Evolutionary conservation across 2,888 invertebrate genomes (phyloP), one percentile per base, ranked within the genome.

Genomic region (Cheiracanthium punctorium): DNA sequence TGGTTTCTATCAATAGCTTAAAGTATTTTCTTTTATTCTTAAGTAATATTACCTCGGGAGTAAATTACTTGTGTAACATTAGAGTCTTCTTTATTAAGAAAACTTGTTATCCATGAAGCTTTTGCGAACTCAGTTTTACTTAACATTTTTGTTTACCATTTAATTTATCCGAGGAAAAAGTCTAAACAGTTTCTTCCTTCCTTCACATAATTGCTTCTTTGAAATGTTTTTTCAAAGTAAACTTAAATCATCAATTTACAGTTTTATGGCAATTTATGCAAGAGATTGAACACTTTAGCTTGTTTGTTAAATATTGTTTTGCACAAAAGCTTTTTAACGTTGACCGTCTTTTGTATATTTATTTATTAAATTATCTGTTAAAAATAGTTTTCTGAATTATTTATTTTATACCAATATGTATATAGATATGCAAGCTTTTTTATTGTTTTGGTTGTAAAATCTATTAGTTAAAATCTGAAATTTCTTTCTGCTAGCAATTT

Each of bases 1-100:
- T 48, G 8, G 2, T 48, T 10, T 17, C 8, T 2, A 17, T 17
- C 17, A 48, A 48, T 7, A 37, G 2, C 48, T 48, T 48, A 7
- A 17, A 12, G 12, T 48, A 2, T 17, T 17, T 2, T 14, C 48
- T 48, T 17, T 17, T 48, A 17, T 48, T 14, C 17, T 17, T 48
- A 2, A 48, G 17, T 2, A 2, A 48, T 48, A 48, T 48, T 48
- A 48, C 48, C 17, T 17, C 17, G 7, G 17, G 17, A 48, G 12
- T 48, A 48, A 48, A 48, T 48, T 48, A 48, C 48, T 48, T 48
- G 48, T 17, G 48, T 48, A 48, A 48, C 48, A 48, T 48, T 48
- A 48, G 48, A 48, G 17, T 48, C 48, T 48, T 48, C 48, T 48
- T 48, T 48, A 48, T 48, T 48, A 48, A 48, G 48, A 48, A 48